Conservation (phyloP, 2,113 vertebrate genomes). For the Scolopax mira region DNA sequence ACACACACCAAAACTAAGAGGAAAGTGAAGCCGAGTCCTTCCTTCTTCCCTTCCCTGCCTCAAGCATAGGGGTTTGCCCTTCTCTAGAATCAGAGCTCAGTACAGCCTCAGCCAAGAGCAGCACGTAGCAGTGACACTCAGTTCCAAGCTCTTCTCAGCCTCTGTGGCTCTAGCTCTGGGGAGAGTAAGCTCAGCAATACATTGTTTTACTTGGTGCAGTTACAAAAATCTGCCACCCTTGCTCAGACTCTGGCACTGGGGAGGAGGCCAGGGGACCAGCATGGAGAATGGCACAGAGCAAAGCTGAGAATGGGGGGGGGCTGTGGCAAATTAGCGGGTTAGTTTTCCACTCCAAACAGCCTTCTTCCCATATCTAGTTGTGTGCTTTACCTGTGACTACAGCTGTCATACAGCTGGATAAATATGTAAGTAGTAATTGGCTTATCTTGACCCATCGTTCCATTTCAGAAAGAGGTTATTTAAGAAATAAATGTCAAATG, state of each 20-base stretch:
- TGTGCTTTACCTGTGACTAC: not conserved
- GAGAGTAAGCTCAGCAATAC: not conserved
- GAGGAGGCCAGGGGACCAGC: not conserved
- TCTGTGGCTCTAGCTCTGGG: not conserved
- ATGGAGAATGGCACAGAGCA: not conserved
- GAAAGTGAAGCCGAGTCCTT: fast-evolving
- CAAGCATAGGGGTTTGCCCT: not conserved
- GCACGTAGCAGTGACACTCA: not conserved
- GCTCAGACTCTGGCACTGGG: not conserved
- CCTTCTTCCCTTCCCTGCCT: not conserved
- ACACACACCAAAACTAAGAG: no score
- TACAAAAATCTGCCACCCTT: no score
- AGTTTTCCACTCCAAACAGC: not conserved
- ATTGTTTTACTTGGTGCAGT: not conserved
- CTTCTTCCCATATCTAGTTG: not conserved
- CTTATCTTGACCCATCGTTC: conserved; percentile 4
- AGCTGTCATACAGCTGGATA: not conserved
- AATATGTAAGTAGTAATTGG: conserved; percentile 10
- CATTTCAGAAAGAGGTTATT: conserved; percentile 4
- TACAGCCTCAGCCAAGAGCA: not conserved
- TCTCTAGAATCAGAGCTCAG: not conserved
- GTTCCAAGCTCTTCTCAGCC: not conserved
- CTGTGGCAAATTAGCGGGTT: fast-evolving
- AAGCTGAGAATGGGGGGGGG: not conserved
- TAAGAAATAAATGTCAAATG: conserved; percentile 7